phyloP scores from a whole-genome alignment of 1,140 invertebrate genomes.

The Acyrthosiphon pisum region DNA sequence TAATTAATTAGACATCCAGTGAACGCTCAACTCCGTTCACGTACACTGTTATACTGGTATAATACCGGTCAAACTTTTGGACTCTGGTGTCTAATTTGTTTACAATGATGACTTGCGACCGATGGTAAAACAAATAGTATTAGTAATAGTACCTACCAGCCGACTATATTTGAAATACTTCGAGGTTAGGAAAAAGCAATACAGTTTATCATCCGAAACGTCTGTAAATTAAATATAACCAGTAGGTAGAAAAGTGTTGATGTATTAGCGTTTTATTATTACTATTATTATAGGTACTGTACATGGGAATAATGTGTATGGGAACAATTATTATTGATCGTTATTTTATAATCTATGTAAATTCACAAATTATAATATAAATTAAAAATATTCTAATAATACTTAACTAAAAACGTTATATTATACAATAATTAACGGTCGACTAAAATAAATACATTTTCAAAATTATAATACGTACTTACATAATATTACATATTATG shows the following conservation, averaged over 20 bases:
- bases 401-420: neutral
- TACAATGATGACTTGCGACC: constrained; percentile 4
- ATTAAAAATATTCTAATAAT: constrained; percentile 3
- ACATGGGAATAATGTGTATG: neutral
- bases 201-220: constrained; percentile 18
- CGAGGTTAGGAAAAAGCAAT: neutral
- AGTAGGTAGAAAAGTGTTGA: neutral
- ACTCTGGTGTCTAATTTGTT: constrained; percentile 33
- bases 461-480: neutral
- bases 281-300: neutral
- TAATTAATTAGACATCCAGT: constrained; percentile 17
- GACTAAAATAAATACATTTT: neutral
- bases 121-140: constrained; percentile 28
- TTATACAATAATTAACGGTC: neutral
- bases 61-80: constrained; percentile 24
- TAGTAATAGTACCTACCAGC: neutral
- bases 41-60: neutral
- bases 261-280: neutral
- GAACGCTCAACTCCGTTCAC: neutral
- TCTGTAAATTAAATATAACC: neutral
- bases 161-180: neutral
- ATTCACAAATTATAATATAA: constrained; percentile 32
- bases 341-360: constrained; percentile 29
- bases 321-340: constrained; percentile 1
- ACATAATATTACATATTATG: neutral